A percentile compares a stretch with the other conserved stretches of the same genome.
Conservation (phyloP, 2,888 invertebrate species). For the Pheosia tremula region DNA sequence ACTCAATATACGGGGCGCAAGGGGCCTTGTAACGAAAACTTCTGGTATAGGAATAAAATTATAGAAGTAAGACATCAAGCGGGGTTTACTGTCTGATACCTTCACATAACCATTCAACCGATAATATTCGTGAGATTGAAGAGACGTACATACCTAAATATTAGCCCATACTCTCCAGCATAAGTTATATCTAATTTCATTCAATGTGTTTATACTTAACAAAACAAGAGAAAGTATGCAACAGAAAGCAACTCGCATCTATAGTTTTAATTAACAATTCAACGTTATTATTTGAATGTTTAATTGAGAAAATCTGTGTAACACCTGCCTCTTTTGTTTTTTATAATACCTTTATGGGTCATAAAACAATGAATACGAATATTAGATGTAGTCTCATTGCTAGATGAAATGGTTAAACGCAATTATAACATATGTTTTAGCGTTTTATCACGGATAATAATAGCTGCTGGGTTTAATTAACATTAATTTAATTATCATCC, state of each 20-base stretch:
- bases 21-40: no score
- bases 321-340: neutral
- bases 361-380: neutral
- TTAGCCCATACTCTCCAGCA: neutral
- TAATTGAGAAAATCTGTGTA: neutral
- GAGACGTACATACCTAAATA: slow-evolving; percentile 6
- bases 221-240: slow-evolving; percentile 28
- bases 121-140: slow-evolving; percentile 27
- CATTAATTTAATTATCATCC: no score
- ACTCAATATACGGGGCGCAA: no score
- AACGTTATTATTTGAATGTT: slow-evolving; percentile 10
- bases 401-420: neutral
- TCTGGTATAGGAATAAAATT: no score
- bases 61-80: neutral
- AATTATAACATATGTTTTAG: neutral
- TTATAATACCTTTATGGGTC: neutral
- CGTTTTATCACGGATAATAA: no score
- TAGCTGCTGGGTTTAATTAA: no score
- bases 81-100: neutral
- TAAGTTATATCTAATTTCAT: neutral
- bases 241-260: slow-evolving; percentile 21
- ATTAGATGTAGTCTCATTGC: neutral
- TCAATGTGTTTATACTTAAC: neutral
- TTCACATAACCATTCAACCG: slow-evolving; percentile 6
- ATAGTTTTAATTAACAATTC: slow-evolving; percentile 27